Conservation (phyloP, 2,113 vertebrate genomes). For the Oncorhynchus keta region DNA sequence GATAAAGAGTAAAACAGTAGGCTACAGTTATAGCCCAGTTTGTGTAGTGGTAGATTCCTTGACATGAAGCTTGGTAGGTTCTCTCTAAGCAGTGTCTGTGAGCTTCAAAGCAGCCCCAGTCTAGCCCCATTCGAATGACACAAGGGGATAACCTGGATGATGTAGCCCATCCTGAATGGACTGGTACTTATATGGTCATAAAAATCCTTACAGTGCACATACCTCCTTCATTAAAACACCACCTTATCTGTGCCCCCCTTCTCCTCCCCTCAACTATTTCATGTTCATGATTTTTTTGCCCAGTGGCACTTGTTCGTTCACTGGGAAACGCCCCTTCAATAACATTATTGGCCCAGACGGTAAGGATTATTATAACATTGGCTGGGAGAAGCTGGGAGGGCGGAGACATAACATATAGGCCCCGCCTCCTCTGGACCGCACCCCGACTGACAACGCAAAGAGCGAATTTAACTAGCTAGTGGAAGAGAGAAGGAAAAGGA, state of each 20-base stretch:
- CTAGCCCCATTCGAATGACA: slow-evolving; percentile 46
- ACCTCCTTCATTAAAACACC: slow-evolving; percentile 76
- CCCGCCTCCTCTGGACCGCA: slow-evolving; percentile 66
- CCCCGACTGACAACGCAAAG: slow-evolving; percentile 58
- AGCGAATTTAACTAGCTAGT: slow-evolving; percentile 60
- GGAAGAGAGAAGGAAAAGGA: slow-evolving; percentile 57
- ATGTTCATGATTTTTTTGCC: slow-evolving; percentile 50
- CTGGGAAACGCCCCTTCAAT: background rate
- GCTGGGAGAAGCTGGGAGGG: slow-evolving; percentile 25
- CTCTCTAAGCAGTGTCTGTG: background rate
- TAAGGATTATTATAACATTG: background rate
- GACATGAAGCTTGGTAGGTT: background rate
- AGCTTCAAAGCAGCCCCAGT: slow-evolving; percentile 3
- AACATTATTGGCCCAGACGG: slow-evolving; percentile 53
- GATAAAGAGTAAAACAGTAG: no score
- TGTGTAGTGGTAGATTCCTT: background rate
- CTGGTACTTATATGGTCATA: slow-evolving; percentile 81
- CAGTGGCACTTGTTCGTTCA: slow-evolving; percentile 10
- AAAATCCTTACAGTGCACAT: slow-evolving; percentile 74
- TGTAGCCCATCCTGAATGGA: slow-evolving; percentile 57
- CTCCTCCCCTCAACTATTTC: slow-evolving; percentile 51
- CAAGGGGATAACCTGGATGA: slow-evolving; percentile 52
- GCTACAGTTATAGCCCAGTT: background rate
- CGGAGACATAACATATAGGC: background rate
- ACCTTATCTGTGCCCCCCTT: slow-evolving; percentile 54